These are phyloP conservation scores for Diaperis boleti DNA, from an alignment of 2,888 invertebrate genomes.

Conservation along the genomic window DNA sequence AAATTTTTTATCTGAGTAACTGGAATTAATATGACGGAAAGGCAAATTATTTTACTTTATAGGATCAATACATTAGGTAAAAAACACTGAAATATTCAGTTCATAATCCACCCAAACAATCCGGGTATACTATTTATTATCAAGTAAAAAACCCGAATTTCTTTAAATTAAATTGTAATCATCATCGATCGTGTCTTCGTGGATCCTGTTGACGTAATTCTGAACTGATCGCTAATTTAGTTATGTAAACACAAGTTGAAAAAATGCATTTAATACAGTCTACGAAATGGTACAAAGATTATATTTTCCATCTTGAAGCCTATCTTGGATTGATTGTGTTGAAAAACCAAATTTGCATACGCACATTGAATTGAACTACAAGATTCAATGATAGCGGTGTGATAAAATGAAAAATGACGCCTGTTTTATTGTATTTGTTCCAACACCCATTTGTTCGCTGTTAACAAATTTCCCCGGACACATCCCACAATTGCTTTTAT, in stretches of 20 bases:
- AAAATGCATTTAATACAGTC: too few species aligned
- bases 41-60: background rate
- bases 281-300: too few species aligned
- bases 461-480: constrained; percentile 16
- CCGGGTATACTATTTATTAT: background rate
- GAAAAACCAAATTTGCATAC: too few species aligned
- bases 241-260: background rate
- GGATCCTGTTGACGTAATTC: constrained; percentile 6
- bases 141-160: background rate
- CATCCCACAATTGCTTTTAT: constrained; percentile 11
- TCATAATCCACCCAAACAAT: background rate
- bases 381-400: background rate
- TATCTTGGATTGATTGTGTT: too few species aligned
- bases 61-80: too few species aligned
- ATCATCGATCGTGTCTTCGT: background rate
- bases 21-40: too few species aligned
- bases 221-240: background rate
- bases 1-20: too few species aligned
- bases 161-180: constrained; percentile 1
- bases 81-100: background rate
- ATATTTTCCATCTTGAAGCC: too few species aligned
- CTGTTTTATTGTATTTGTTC: constrained; percentile 5
- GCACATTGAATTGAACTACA: too few species aligned
- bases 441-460: background rate
- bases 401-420: background rate